Evolutionary conservation across 2,797 vertebrate species (phyloP), one percentile per base, ranked within the genome.

Genomic region (Onychomys arenicola): DNA sequence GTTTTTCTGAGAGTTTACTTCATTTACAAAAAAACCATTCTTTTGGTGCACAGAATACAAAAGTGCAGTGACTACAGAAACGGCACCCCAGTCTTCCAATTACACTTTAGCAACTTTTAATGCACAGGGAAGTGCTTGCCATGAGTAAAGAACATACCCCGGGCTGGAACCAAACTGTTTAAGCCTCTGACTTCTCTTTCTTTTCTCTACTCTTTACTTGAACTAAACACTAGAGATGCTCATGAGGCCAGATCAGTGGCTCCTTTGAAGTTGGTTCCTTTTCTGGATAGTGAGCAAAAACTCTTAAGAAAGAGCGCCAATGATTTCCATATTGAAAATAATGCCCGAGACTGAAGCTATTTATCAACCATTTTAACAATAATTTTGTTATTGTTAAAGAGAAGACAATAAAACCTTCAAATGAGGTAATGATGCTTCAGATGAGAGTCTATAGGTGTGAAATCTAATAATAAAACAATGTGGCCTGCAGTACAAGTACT

Each of bases 321-420:
- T 82, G 43, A 77, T 55, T 91, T 95, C 29, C 16, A 59, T 32
- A 32, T 78, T 89, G 52, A 96, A 81, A 89, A 91, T 86, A 86
- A 86, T 10, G 43, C 17, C 32, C 40, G 6, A 0, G 14, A 40
- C 29, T 46, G 69, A 12, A 59, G 27, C 13, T 52, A 85, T 82
- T 59, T 91, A 86, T 67, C 16, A 67, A 61, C 14, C 21, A 82
- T 5, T 81, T 80, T 71, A 71, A 89, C 16, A 85, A 85, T 77
- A 55, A 55, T 55, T 55, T 55, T 55, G 52, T 55, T 55, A 73
- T 82, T 86, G 86, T 52, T 37, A 91, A 83, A 23, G 63, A 34
- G 12, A 90, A 21, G n/a, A 77, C 95, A 96, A 85, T 19, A 84
- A 84, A 94, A 46, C 29, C 76, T 43, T 82, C 21, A 77, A 90